A percentile compares a stretch with the other conserved stretches of the same genome.
Evolutionary conservation across 1,140 invertebrate genomes (phyloP).

Genomic region (Anthonomus grandis): DNA sequence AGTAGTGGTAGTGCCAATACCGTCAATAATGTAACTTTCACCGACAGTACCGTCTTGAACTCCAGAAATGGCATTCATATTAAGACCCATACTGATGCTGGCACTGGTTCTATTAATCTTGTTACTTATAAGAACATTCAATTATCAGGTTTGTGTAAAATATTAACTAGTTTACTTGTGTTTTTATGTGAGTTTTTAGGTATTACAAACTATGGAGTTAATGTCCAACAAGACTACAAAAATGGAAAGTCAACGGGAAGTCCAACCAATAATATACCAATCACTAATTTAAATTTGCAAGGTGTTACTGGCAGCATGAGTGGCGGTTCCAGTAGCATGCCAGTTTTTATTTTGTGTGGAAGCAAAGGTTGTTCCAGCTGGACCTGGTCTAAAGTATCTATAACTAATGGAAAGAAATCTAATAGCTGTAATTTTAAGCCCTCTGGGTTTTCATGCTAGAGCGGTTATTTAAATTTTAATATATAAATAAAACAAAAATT

Average conservation of each 20-base stretch:
- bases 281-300: conserved; percentile 14
- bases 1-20: conserved; percentile 11
- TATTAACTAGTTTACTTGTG: background rate
- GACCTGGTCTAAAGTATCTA: conserved; percentile 22
- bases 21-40: conserved; percentile 21
- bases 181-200: conserved; percentile 6
- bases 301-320: conserved; percentile 18
- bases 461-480: no score
- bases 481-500: no score
- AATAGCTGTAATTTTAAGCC: conserved; percentile 16
- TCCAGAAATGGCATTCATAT: conserved; percentile 26
- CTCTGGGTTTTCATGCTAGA: conserved; percentile 14
- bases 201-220: conserved; percentile 24
- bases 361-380: conserved; percentile 18
- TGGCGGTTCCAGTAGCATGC: conserved; percentile 13
- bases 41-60: conserved; percentile 12
- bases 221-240: conserved; percentile 27
- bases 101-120: conserved; percentile 11
- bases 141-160: conserved; percentile 11
- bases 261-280: conserved; percentile 25
- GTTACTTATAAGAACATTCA: conserved; percentile 26
- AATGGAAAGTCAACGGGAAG: conserved; percentile 18
- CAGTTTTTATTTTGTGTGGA: conserved; percentile 24
- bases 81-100: conserved; percentile 27
- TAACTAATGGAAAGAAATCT: conserved; percentile 9